Evolutionary conservation across 2,797 vertebrate genomes (phyloP).

Genomic region (Leuciscus waleckii): DNA sequence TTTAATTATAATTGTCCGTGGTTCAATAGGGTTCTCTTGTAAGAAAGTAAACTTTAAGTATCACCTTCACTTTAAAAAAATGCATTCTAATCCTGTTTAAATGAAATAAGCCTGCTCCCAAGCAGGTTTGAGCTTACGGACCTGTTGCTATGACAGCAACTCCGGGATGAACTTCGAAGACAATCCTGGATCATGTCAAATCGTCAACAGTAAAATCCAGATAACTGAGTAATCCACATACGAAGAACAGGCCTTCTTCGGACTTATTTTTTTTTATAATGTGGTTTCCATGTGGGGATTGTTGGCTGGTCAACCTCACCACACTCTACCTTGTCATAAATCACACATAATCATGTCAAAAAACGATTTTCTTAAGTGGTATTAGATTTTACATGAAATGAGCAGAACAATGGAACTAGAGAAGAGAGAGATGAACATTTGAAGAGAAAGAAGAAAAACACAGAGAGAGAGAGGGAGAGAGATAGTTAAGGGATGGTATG

Average conservation of each 20-base stretch:
- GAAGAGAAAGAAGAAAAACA: background rate
- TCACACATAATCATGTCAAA: background rate
- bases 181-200: no score
- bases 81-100: no score
- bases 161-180: no score
- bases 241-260: background rate
- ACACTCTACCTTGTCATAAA: background rate
- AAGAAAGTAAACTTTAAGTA: no score
- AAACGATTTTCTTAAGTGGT: background rate
- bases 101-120: no score
- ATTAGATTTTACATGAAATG: background rate
- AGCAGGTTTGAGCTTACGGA: no score
- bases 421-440: slow-evolving; percentile 6
- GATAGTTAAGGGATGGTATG: background rate
- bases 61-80: no score
- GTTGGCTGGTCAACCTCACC: background rate
- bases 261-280: background rate
- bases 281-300: background rate
- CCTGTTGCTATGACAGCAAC: no score
- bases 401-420: background rate
- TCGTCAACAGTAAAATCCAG: no score
- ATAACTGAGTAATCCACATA: no score
- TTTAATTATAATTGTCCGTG: no score
- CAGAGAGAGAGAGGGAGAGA: background rate
- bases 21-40: no score